Conservation (phyloP, 2,888 invertebrate species). For the Brachynemurus nebulosus region DNA sequence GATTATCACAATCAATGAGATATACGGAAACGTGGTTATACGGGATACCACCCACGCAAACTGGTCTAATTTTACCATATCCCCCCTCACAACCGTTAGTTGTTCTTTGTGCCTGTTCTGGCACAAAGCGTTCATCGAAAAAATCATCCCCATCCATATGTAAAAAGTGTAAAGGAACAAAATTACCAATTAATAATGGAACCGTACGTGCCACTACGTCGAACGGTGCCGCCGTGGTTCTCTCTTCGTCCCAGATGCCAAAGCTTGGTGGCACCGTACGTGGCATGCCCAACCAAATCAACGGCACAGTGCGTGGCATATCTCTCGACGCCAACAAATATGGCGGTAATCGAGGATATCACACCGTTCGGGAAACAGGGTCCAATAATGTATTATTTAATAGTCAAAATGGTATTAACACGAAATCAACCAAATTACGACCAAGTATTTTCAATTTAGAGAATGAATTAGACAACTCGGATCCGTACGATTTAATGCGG, state of each 20-base stretch:
- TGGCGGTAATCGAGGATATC: neutral
- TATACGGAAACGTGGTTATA: constrained; percentile 78
- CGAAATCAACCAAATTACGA: constrained; percentile 32
- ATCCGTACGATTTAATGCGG: constrained; percentile 76
- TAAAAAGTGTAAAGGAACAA: constrained; percentile 72
- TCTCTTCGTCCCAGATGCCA: neutral
- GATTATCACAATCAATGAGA: constrained; percentile 71
- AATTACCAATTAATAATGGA: constrained; percentile 41
- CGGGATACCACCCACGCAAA: constrained; percentile 48
- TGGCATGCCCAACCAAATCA: constrained; percentile 22
- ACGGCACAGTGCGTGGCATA: constrained; percentile 46
- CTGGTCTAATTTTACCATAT: constrained; percentile 37
- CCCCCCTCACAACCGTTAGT: constrained; percentile 51
- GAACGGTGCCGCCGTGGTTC: neutral
- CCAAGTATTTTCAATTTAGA: constrained; percentile 48
- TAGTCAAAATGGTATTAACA: neutral
- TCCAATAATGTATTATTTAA: constrained; percentile 2
- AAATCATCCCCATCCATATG: constrained; percentile 63
- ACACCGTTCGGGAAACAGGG: constrained; percentile 6
- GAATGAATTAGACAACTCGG: constrained; percentile 38
- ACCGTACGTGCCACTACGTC: constrained; percentile 4
- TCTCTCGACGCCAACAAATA: constrained; percentile 25
- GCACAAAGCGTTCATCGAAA: constrained; percentile 55
- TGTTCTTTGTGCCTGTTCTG: constrained; percentile 67
- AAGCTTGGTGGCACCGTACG: constrained; percentile 19